These are phyloP conservation scores for Callosobruchus maculatus DNA, from an alignment of 2,888 invertebrate genomes.

Conservation along the genomic window DNA sequence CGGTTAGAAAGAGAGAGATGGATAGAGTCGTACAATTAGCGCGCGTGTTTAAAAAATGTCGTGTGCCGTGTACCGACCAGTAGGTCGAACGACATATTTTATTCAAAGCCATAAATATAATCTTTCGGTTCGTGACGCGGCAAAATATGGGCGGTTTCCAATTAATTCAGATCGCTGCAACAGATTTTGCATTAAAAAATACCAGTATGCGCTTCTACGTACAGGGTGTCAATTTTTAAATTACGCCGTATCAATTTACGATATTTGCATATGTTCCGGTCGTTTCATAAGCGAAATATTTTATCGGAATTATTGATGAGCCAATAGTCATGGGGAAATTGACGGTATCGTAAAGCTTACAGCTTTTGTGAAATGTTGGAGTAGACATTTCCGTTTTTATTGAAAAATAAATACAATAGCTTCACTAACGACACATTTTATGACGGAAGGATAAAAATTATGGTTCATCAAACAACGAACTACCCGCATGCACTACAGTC, in stretches of 20 bases:
- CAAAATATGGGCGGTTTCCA: neutral
- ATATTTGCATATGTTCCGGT: neutral
- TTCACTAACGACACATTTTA: too few species aligned
- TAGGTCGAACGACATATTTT: neutral
- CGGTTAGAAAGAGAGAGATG: neutral
- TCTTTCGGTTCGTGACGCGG: neutral
- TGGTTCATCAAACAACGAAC: too few species aligned
- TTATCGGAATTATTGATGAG: too few species aligned
- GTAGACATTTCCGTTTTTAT: too few species aligned
- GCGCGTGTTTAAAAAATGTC: neutral
- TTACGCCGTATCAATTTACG: neutral
- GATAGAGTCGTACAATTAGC: neutral
- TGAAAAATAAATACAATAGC: too few species aligned
- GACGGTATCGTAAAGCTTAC: too few species aligned
- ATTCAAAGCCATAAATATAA: neutral
- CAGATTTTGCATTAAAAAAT: neutral
- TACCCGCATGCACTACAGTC: too few species aligned
- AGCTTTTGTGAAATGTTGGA: too few species aligned
- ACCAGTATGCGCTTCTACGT: neutral
- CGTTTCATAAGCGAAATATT: too few species aligned
- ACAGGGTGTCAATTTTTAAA: neutral
- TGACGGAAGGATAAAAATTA: too few species aligned
- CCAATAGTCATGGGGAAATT: too few species aligned
- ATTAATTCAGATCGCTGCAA: neutral
- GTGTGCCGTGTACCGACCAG: neutral